phyloP scores from a whole-genome alignment of 2,113 vertebrate genomes.

The Xiphophorus maculatus region DNA sequence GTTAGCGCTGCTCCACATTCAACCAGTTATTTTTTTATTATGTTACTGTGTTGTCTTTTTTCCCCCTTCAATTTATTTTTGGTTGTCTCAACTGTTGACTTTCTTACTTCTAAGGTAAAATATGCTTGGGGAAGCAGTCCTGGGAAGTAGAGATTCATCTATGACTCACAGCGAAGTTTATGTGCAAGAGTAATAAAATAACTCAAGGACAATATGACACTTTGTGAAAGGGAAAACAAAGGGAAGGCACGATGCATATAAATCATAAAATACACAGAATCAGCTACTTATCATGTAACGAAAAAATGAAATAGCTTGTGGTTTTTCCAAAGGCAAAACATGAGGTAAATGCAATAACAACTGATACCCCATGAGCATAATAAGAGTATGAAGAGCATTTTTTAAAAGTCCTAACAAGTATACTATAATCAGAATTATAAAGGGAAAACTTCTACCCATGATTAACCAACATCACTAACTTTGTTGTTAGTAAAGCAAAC shows the following conservation, averaged over 20 bases:
- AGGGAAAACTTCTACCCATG: no score
- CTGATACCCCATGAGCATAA: not conserved
- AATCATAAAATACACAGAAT: slow-evolving; percentile 17
- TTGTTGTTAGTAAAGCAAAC: no score
- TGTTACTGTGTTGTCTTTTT: slow-evolving; percentile 16
- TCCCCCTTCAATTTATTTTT: slow-evolving; percentile 14
- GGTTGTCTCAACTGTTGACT: slow-evolving; percentile 25
- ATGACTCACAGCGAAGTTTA: slow-evolving; percentile 16
- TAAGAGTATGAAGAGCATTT: not conserved
- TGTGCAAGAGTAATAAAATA: slow-evolving; percentile 34
- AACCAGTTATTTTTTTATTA: slow-evolving; percentile 17
- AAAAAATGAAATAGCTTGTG: not conserved
- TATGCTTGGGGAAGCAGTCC: slow-evolving; percentile 33
- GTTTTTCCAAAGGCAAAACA: slow-evolving; percentile 3
- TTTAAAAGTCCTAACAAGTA: not conserved
- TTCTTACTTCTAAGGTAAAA: slow-evolving; percentile 18
- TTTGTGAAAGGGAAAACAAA: slow-evolving; percentile 32
- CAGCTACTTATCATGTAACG: not conserved
- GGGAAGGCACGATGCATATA: slow-evolving; percentile 21
- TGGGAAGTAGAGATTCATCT: slow-evolving; percentile 40
- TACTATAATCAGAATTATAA: not conserved
- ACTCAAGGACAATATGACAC: slow-evolving; percentile 33
- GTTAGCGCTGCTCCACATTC: slow-evolving; percentile 33
- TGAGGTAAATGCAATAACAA: slow-evolving; percentile 1
- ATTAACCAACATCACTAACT: no score